Evolutionary conservation across 2,888 invertebrate genomes (phyloP).

Genomic region (Archips crataeganus): DNA sequence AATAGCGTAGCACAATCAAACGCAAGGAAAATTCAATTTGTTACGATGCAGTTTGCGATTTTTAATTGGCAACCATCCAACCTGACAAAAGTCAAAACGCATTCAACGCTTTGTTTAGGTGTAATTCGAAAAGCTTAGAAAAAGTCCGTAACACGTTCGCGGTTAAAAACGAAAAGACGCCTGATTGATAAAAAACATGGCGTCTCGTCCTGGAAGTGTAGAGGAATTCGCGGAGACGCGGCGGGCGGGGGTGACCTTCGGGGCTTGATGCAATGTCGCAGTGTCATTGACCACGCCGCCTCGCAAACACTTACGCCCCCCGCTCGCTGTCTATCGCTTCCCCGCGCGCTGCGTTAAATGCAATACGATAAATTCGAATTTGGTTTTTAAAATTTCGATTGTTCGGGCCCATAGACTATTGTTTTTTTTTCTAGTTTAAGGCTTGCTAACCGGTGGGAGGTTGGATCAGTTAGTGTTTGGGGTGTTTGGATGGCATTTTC

Average conservation of each 20-base stretch:
- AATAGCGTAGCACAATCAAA: not conserved
- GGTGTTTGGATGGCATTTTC: not conserved
- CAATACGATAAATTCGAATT: slow-evolving; percentile 30
- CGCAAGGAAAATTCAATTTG: not conserved
- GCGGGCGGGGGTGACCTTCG: slow-evolving; percentile 74
- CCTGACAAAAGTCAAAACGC: not conserved
- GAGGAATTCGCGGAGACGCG: slow-evolving; percentile 61
- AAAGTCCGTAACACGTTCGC: slow-evolving; percentile 6
- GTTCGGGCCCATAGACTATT: not conserved
- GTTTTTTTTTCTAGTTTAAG: slow-evolving; percentile 1
- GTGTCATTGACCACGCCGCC: slow-evolving; percentile 82
- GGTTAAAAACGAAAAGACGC: slow-evolving; percentile 45
- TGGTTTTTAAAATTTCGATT: slow-evolving; percentile 7
- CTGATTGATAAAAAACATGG: slow-evolving; percentile 77
- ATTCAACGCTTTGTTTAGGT: not conserved
- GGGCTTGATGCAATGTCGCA: slow-evolving; percentile 84
- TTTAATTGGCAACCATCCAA: not conserved
- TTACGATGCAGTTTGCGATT: not conserved
- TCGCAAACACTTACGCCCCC: slow-evolving; percentile 63
- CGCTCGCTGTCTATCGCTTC: slow-evolving; percentile 55
- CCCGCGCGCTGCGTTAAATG: slow-evolving; percentile 52
- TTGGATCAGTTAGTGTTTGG: slow-evolving; percentile 28
- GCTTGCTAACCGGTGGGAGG: not conserved
- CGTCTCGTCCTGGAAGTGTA: slow-evolving; percentile 72
- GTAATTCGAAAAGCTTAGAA: not conserved